Conservation (phyloP, 2,888 invertebrate genomes). For the Drosophila lacicola region DNA sequence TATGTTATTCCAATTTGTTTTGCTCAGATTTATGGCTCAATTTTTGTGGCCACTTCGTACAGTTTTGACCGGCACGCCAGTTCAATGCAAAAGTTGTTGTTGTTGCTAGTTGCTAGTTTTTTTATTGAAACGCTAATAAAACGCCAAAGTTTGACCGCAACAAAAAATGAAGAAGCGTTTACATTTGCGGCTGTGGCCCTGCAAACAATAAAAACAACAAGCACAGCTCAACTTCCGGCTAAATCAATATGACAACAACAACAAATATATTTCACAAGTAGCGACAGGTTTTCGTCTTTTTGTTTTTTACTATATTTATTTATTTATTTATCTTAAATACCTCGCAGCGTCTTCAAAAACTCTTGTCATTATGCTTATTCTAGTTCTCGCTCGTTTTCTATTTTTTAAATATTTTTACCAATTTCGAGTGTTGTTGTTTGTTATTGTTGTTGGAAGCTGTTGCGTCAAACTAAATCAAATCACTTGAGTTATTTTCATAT, state of each 20-base stretch:
- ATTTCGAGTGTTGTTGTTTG: constrained; percentile 29
- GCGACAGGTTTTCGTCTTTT: constrained; percentile 37
- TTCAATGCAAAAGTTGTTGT: constrained; percentile 21
- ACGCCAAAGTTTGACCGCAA: constrained; percentile 27
- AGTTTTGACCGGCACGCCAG: constrained; percentile 34
- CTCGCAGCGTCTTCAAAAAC: constrained; percentile 43
- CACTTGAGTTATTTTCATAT: constrained; percentile 54
- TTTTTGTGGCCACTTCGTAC: constrained; percentile 30
- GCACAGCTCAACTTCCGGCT: constrained; percentile 42
- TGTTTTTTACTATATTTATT: background rate
- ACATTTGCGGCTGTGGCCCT: constrained; percentile 9
- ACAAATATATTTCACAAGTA: constrained; percentile 10
- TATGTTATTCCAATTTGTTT: background rate
- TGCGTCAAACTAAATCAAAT: constrained; percentile 62
- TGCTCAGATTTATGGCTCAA: constrained; percentile 39
- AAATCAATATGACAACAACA: constrained; percentile 19
- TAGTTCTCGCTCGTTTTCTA: constrained; percentile 5
- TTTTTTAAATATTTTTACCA: constrained; percentile 24
- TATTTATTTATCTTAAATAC: constrained; percentile 6
- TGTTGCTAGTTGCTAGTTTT: constrained; percentile 8
- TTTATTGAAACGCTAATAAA: constrained; percentile 36
- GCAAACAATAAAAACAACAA: constrained; percentile 4
- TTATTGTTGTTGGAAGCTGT: constrained; percentile 28
- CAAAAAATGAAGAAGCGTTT: constrained; percentile 5
- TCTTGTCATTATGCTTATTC: constrained; percentile 38